Base-by-base conservation (phyloP, 1,140 invertebrate species). In the Idris sp. region DNA sequence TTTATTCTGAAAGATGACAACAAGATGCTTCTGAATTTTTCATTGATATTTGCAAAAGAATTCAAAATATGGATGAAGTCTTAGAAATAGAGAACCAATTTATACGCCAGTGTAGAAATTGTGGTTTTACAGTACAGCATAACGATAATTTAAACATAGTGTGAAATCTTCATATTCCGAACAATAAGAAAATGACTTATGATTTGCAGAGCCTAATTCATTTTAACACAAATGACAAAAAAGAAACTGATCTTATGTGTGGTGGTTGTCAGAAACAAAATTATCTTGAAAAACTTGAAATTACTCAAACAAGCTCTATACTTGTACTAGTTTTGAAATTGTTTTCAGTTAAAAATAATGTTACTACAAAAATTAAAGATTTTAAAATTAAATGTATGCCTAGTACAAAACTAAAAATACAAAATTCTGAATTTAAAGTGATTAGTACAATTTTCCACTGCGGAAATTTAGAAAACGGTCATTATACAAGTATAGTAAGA, bases 291-390 rank as follows among this genome's bases (percentile, higher is more conserved):
- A 44, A 44, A 44, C 3, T 15, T 8, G 41, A 28, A 28, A 44
- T 44, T 15, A 2, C 7, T 2, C 10, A 14, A 14, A 44, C 43
- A 14, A 31, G 26, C 16, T 9, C 1, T 15, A 46, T 46, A 30
- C 16, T 31, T 14, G n/a, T 46, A 15, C 30, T 31, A 22, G 18
- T 26, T 1, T 9, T 43, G 8, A 25, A 43, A 11, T 13, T 43
- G 26, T 43, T 46, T 30, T 11, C 19, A 25, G n/a, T 41, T 25
- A 41, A 41, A 41, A 41, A 41, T 25, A 41, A 41, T 25, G 10
- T n/a, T 2, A 2, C 1, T 41, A 22, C 8, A 11, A 41, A 41
- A 41, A 41, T 41, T 6, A 22, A 18, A 4, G 6, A 6, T 11
- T n/a, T 41, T 1, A 41, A 41, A 2, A 25, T 41, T 2, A 41